These are phyloP conservation scores for Trematocara unimaculatum DNA, from an alignment of 2,113 vertebrate species.

Conservation along the genomic window DNA sequence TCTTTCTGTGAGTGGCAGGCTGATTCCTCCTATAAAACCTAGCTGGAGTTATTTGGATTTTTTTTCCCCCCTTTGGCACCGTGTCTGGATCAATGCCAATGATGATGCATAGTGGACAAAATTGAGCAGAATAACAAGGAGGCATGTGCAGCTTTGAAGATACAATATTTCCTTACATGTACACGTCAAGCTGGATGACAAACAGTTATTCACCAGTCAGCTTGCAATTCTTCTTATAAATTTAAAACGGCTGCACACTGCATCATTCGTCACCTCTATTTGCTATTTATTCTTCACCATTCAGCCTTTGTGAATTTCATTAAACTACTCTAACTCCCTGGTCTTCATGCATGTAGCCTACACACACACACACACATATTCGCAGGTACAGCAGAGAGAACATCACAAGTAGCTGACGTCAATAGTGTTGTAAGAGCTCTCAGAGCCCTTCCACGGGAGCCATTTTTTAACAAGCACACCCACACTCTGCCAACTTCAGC, in stretches of 20 bases:
- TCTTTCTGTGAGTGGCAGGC: not conserved
- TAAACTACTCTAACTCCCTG: not conserved
- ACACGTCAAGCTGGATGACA: not conserved
- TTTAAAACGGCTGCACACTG: not conserved
- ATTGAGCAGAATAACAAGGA: not conserved
- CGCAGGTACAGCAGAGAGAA: constrained; percentile 15
- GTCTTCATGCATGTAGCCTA: not conserved
- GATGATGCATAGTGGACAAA: not conserved
- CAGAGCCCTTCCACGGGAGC: constrained; percentile 41
- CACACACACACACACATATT: not conserved
- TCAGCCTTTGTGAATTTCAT: not conserved
- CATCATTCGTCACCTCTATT: not conserved
- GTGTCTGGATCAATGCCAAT: not conserved
- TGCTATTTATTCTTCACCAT: not conserved
- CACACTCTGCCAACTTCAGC: constrained; percentile 59
- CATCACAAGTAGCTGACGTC: constrained; percentile 61
- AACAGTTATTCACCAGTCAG: not conserved
- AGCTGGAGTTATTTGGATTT: not conserved
- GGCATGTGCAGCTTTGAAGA: not conserved
- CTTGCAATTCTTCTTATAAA: not conserved
- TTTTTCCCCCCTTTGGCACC: not conserved
- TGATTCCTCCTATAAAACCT: not conserved
- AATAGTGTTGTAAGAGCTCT: constrained; percentile 41
- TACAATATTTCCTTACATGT: not conserved
- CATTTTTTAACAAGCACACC: constrained; percentile 62